Base-by-base conservation (phyloP, 2,888 invertebrate species). In the Miltochrista miniata region DNA sequence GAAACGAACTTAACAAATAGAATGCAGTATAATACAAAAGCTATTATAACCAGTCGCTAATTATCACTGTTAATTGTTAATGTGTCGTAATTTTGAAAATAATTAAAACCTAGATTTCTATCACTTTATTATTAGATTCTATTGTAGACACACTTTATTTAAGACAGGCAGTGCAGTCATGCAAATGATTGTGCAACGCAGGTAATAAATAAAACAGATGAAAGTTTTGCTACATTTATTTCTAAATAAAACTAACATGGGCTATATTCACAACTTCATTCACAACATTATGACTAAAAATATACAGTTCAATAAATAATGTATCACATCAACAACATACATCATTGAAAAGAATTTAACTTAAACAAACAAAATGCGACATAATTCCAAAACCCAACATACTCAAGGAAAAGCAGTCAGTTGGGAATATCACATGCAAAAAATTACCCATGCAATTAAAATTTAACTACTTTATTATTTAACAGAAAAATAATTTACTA, bases 181-280 rank as follows among this genome's bases (percentile, higher is more conserved):
- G 77, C 74, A 52, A 62, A 60, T 57, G 56, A 75, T 70, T 71
- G 74, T 62, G 63, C 61, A 70, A 52, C 43, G 44, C 47, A 57
- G 79, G 76, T 67, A 61, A 69, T 51, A 71, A 90, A 89, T 88
- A 81, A 90, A 90, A 90, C 87, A 87, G 70, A 51, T 62, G 61
- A 57, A 56, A 77, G 70, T 79, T 81, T n/a, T 58, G 83, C 76
- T 81, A 54, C 61, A 61, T 90, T 90, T 90, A 87, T 87, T 87
- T 73, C 67, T 72, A 76, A 70, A 74, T 79, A 82, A 78, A 81
- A 72, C 81, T 79, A 83, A 87, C 87, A 88, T 73, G 74, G 79
- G 80, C 73, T 64, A 61, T 81, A 81, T 83, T 79, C 81, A 86
- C 83, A 85, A 74, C 76, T 76, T 72, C 78, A 74, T 72, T 78